Evolutionary conservation across 2,888 invertebrate species (phyloP), one percentile per base, ranked within the genome.

Genomic region (Griposia aprilina): DNA sequence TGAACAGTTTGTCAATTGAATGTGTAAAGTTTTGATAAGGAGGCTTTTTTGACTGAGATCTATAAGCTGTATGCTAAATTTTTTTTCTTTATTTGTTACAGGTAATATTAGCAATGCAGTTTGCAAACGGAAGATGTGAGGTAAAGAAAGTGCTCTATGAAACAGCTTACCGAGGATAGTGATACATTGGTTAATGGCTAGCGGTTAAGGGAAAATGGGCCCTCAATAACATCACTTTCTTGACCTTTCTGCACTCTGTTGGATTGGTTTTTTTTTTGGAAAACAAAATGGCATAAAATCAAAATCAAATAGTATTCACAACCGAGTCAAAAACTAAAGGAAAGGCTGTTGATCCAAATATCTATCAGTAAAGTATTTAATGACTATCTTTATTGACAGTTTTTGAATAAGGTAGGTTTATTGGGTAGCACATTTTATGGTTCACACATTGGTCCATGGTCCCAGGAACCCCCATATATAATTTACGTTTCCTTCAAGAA

Each of bases 391-490:
- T 5, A 60, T 26, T 60, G 8, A 8, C 17, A 20, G 30, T 30
- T 65, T 65, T 65, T 17, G n/a, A 6, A 63, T 11, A 36, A 45
- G 17, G 2, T 45, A 60, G 11, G 5, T 65, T 36, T 63, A 62
- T 17, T 17, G 6, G 26, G 15, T 45, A n/a, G 3, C 26, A 36
- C 7, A 26, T 82, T 75, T 52, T 36, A 75, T 23, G 45, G 20
- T 83, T 20, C 26, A 11, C 26, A 48, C 59, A 26, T 48, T 55
- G n/a, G 11, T 36, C 26, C 45, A 15, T n/a, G n/a, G 52, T 50
- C 67, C 67, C 36, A 57, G 65, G 26, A 75, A 66, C 72, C 87
- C 87, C 62, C 65, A 69, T 73, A 75, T n/a, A 69, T 74, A 71
- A 84, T 74, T 71, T 62, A 73, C 69, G 36, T 55, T 55, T 15